Evolutionary conservation across 2,113 vertebrate genomes (phyloP).

Genomic region (Sylvia atricapilla): DNA sequence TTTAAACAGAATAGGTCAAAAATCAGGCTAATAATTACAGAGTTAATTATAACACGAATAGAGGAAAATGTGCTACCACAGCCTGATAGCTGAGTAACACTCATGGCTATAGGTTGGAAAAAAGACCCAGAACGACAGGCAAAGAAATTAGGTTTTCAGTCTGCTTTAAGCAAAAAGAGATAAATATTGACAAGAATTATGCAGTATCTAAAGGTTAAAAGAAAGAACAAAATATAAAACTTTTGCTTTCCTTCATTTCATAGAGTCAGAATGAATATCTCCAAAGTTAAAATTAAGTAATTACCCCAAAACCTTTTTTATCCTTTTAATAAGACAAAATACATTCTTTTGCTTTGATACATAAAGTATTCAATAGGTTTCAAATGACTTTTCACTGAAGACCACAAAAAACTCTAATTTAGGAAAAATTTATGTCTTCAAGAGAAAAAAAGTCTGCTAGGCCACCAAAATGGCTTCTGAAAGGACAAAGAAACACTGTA

Average conservation of each 20-base stretch:
- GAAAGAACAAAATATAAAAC: neutral
- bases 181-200: neutral
- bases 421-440: neutral
- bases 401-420: neutral
- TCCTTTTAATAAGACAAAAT: neutral
- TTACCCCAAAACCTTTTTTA: neutral
- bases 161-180: neutral
- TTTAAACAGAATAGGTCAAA: conserved; percentile 20
- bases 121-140: neutral
- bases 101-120: neutral
- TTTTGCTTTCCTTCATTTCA: neutral
- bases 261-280: neutral
- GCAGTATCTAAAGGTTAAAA: neutral
- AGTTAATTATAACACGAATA: conserved; percentile 16
- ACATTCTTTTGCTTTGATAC: neutral
- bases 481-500: neutral
- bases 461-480: neutral
- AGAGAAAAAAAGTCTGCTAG: neutral
- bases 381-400: neutral
- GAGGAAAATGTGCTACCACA: neutral
- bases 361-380: neutral
- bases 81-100: neutral
- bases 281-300: neutral
- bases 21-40: neutral
- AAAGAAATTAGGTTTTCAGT: neutral